Percentiles rank a stretch among this genome's conserved stretches.
Conservation (phyloP, 2,113 vertebrate species). For the Gobiocypris rarus region DNA sequence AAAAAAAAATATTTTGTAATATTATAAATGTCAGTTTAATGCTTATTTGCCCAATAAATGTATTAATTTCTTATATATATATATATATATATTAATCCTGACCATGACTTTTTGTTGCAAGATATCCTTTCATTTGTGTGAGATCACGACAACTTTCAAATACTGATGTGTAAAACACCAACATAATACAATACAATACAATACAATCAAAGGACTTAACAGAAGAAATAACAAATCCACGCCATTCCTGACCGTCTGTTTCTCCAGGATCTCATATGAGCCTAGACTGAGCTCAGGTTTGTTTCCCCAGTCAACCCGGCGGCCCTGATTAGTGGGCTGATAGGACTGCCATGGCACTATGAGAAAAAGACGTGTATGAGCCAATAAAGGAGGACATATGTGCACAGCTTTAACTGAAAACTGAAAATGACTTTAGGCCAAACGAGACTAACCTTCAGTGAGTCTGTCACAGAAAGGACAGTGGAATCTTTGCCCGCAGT, state of each 20-base stretch:
- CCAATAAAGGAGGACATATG: not conserved
- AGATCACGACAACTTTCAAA: not conserved
- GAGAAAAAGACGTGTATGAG: not conserved
- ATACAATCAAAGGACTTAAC: not conserved
- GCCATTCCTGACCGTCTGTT: slow-evolving; percentile 61
- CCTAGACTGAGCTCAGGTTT: slow-evolving; percentile 76
- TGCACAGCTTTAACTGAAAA: not conserved
- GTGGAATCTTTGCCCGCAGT: slow-evolving; percentile 79
- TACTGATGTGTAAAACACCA: not conserved
- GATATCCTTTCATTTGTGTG: too few species aligned
- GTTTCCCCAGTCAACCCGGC: slow-evolving; percentile 65
- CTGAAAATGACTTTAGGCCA: not conserved
- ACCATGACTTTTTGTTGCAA: too few species aligned
- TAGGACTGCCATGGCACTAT: slow-evolving; percentile 78
- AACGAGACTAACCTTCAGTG: slow-evolving; percentile 67
- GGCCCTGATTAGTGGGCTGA: slow-evolving; percentile 73
- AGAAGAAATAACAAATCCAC: not conserved
- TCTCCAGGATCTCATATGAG: slow-evolving; percentile 75
- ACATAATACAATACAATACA: not conserved
- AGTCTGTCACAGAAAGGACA: slow-evolving; percentile 80
- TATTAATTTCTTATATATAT: too few species aligned
- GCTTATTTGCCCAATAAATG: not conserved
- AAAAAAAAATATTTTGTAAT: not conserved
- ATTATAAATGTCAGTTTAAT: not conserved
- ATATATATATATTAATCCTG: too few species aligned